Evolutionary conservation across 2,113 vertebrate species (phyloP).

Genomic region (Talpa occidentalis): DNA sequence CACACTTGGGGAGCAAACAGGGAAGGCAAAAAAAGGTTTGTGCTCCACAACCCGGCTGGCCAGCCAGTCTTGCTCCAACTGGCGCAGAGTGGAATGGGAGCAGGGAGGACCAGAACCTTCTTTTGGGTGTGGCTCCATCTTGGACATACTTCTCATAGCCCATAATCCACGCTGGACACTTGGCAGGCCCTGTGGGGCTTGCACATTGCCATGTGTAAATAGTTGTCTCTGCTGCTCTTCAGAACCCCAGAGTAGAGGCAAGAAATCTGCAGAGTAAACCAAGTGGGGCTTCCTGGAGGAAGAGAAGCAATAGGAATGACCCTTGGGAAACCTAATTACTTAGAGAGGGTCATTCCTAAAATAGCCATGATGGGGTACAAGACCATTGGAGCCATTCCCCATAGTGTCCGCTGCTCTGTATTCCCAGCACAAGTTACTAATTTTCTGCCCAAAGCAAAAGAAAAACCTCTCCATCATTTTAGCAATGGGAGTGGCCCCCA

Average conservation of each 20-base stretch:
- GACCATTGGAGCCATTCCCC: neutral
- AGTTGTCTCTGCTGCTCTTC: neutral
- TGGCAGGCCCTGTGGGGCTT: neutral
- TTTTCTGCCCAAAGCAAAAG: conserved; percentile 65
- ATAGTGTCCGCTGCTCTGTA: neutral
- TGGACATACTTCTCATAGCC: neutral
- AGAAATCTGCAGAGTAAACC: conserved; percentile 13
- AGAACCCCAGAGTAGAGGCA: neutral
- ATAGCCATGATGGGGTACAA: neutral
- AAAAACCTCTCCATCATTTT: conserved; percentile 44
- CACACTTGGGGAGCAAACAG: conserved; percentile 75
- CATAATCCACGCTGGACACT: neutral
- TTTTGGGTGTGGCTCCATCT: neutral
- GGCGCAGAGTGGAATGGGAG: neutral
- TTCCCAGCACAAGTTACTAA: conserved; percentile 38
- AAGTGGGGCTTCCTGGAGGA: conserved; percentile 43
- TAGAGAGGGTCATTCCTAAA: neutral
- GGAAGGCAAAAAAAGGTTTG: conserved; percentile 48
- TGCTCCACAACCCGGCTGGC: conserved; percentile 24
- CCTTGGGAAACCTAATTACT: neutral
- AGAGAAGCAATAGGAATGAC: neutral
- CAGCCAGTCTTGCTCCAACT: neutral
- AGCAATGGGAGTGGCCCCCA: conserved; percentile 58
- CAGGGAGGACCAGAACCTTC: neutral
- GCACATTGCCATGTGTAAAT: accelerated